Evolutionary conservation across 2,113 vertebrate species (phyloP).

Genomic region (Silurus glanis): DNA sequence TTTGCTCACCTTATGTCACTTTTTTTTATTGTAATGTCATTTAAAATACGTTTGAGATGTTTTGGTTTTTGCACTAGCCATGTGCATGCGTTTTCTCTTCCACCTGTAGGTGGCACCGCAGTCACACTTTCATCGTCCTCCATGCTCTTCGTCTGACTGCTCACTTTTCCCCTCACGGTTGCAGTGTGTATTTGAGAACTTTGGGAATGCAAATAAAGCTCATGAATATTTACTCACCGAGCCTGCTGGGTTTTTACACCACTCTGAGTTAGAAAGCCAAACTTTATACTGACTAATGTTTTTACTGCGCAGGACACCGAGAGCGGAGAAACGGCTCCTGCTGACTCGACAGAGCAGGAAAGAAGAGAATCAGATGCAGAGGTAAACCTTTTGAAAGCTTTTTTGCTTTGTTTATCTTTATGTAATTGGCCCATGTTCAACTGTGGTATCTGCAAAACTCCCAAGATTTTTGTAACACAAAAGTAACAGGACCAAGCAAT

Average conservation of each 20-base stretch:
- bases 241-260: neutral
- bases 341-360: neutral
- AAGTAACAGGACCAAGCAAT: neutral
- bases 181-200: constrained; percentile 2
- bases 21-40: neutral
- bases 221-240: neutral
- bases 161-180: neutral
- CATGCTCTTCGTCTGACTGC: neutral
- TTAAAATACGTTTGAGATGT: neutral
- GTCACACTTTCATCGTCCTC: neutral
- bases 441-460: no score
- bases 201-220: constrained; percentile 23
- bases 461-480: no score
- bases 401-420: neutral
- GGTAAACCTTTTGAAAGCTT: constrained; percentile 26
- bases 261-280: neutral
- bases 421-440: neutral
- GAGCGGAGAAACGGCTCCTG: neutral
- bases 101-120: constrained; percentile 37
- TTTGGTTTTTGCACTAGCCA: neutral
- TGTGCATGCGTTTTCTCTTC: neutral
- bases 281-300: neutral
- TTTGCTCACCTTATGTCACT: neutral
- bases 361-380: constrained; percentile 18
- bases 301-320: constrained; percentile 30